phyloP scores from a whole-genome alignment of 2,113 vertebrate genomes.

The Cygnus atratus region DNA sequence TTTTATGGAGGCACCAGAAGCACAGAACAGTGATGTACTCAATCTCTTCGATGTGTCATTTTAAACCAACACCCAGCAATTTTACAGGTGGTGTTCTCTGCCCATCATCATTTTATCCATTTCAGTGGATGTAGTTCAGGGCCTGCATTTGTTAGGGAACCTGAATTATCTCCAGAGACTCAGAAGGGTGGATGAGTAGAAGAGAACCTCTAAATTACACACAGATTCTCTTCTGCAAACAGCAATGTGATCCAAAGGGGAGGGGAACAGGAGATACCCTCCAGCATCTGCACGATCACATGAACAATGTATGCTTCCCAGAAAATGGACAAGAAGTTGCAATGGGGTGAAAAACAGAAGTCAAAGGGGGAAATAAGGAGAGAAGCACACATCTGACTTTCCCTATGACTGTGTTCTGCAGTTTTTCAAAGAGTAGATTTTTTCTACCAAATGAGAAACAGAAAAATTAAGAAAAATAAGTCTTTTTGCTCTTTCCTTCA shows the following conservation, averaged over 20 bases:
- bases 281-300: not conserved
- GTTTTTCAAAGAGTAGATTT: not conserved
- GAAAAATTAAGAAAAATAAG: not conserved
- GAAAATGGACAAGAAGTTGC: not conserved
- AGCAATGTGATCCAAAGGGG: not conserved
- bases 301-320: not conserved
- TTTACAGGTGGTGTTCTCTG: not conserved
- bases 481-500: not conserved
- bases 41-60: not conserved
- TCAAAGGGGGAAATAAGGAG: too few relatives aligned
- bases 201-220: not conserved
- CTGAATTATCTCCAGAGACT: not conserved
- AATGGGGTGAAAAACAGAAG: not conserved
- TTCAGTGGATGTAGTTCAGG: not conserved
- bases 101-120: not conserved
- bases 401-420: not conserved
- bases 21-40: accelerated
- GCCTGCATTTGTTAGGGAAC: not conserved
- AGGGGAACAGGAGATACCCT: not conserved
- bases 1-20: not conserved
- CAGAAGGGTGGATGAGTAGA: not conserved
- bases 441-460: not conserved
- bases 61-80: not conserved
- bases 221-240: not conserved
- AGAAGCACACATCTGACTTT: not conserved